Conservation (phyloP, 35 echinoderm and acorn worm genomes). For the Hemicentrotus pulcherrimus region DNA sequence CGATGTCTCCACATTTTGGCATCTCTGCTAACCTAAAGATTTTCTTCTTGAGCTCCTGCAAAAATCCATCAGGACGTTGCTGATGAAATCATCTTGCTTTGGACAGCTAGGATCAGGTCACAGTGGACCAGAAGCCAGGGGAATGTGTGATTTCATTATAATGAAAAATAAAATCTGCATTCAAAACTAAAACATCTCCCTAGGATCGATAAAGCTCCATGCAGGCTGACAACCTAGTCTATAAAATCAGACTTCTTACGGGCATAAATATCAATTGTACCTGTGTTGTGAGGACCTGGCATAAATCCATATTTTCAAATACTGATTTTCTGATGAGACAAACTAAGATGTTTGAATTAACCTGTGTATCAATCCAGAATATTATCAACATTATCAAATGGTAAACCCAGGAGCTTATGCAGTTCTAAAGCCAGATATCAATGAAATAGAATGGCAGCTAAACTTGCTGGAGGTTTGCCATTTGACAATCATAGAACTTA, state of each 20-base stretch:
- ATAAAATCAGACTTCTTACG: neutral
- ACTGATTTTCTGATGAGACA: no score
- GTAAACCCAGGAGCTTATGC: no score
- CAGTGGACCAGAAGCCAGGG: neutral
- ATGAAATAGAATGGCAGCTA: neutral
- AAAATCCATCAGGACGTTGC: neutral
- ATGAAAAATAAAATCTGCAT: conserved; percentile 13
- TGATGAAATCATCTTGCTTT: neutral
- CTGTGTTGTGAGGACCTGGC: neutral
- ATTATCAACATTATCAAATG: no score
- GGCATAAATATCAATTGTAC: neutral
- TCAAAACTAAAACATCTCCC: neutral
- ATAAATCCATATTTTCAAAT: no score
- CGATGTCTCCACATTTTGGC: neutral
- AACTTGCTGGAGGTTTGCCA: neutral
- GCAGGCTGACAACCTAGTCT: neutral
- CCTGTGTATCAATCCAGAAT: no score
- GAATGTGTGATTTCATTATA: neutral
- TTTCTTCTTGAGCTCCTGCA: neutral
- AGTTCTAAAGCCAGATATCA: neutral
- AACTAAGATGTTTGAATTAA: no score
- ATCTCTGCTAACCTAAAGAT: neutral
- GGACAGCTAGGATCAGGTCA: neutral
- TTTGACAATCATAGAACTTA: no score
- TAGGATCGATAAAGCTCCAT: neutral